Evolutionary conservation across 2,797 vertebrate genomes (phyloP).

Genomic region (Lepidocolaptes lacrymiger): DNA sequence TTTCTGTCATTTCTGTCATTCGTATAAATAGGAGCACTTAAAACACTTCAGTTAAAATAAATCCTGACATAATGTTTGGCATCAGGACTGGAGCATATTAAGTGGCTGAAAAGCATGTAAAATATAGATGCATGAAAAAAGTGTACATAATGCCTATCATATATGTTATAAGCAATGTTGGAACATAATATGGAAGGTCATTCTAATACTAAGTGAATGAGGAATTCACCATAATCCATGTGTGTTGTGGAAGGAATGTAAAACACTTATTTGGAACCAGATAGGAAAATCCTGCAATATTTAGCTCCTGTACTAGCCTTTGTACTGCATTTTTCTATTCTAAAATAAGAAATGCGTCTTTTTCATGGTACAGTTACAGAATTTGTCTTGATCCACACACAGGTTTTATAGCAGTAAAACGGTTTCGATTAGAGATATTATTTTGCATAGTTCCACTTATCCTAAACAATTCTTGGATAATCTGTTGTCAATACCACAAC

Average conservation of each 20-base stretch:
- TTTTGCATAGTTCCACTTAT: neutral
- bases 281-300: neutral
- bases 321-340: neutral
- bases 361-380: neutral
- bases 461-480: neutral
- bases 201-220: neutral
- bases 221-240: neutral
- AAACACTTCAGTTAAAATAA: neutral
- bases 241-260: neutral
- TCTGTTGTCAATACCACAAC: neutral
- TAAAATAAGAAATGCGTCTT: neutral
- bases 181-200: neutral
- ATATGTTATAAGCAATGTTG: neutral
- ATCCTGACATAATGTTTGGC: neutral
- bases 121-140: neutral
- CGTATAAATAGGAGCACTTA: neutral
- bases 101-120: neutral
- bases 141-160: neutral
- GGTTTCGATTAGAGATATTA: neutral
- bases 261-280: neutral
- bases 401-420: neutral
- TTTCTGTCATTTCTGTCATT: constrained; percentile 16
- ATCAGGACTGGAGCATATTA: neutral
- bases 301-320: neutral
- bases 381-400: neutral